Percentiles rank a stretch among this genome's conserved stretches.
phyloP scores from a whole-genome alignment of 2,113 vertebrate genomes.

The Pyrgilauda ruficollis region DNA sequence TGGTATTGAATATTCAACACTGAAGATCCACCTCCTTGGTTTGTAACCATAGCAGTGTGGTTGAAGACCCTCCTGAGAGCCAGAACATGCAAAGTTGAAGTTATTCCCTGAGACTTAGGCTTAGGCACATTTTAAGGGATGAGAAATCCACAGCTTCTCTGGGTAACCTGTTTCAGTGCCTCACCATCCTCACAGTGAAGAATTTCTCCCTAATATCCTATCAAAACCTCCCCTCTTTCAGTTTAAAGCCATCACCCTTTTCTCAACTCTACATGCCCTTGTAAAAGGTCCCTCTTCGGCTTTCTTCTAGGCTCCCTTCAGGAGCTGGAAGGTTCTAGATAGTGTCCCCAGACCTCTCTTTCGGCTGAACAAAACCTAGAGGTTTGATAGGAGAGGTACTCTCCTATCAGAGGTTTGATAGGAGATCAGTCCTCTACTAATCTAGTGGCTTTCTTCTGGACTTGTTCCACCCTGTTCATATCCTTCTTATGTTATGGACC shows the following conservation, averaged over 20 bases:
- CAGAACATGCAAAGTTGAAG: not conserved
- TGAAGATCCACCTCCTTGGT: not conserved
- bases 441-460: not conserved
- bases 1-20: not conserved
- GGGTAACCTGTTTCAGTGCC: not conserved
- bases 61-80: not conserved
- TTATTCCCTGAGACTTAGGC: not conserved
- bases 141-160: not conserved
- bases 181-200: not conserved
- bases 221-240: not conserved
- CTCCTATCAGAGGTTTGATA: too few relatives aligned
- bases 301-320: not conserved
- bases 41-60: not conserved
- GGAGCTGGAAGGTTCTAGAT: not conserved
- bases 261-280: too few relatives aligned
- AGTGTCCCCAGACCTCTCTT: not conserved
- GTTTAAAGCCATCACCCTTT: not conserved
- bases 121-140: not conserved
- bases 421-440: not conserved
- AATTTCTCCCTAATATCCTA: not conserved
- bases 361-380: not conserved
- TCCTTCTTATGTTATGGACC: rapidly evolving
- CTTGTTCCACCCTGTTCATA: not conserved
- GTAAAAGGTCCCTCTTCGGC: not conserved
- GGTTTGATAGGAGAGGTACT: not conserved